Percentiles rank a stretch among this genome's conserved stretches.
Conservation (phyloP, 2,888 invertebrate genomes). For the Diogma glabrata region DNA sequence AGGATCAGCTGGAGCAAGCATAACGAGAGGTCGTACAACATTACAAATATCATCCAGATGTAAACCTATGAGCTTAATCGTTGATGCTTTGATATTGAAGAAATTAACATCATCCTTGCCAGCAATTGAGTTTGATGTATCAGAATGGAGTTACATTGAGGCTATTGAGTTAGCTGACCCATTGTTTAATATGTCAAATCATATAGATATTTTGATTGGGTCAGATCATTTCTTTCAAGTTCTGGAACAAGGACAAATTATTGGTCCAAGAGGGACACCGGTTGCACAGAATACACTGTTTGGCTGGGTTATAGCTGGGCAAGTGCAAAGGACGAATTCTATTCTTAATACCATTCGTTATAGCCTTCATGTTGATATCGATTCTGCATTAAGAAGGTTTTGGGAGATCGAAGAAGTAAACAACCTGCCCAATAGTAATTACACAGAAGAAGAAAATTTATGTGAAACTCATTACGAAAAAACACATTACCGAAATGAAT, state of each 20-base stretch:
- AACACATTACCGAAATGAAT: neutral
- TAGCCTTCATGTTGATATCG: neutral
- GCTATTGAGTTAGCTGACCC: neutral
- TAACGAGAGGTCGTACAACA: neutral
- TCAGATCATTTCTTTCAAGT: neutral
- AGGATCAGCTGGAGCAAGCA: too few relatives aligned
- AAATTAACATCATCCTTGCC: too few relatives aligned
- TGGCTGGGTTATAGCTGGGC: neutral
- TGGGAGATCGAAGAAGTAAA: neutral
- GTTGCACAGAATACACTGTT: neutral
- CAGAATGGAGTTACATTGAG: neutral
- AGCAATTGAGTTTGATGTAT: too few relatives aligned
- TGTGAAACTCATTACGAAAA: neutral
- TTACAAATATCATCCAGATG: neutral
- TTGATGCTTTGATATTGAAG: too few relatives aligned
- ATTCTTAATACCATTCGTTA: too few relatives aligned
- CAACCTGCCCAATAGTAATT: neutral
- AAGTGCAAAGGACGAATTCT: too few relatives aligned
- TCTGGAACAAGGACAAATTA: neutral
- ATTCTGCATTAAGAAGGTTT: neutral
- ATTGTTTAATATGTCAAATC: neutral
- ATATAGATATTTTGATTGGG: neutral
- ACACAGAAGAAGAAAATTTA: neutral
- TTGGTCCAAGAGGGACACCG: neutral
- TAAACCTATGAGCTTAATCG: too few relatives aligned